Evolutionary conservation across 2,113 vertebrate species (phyloP).

Genomic region (Bubo scandiacus): DNA sequence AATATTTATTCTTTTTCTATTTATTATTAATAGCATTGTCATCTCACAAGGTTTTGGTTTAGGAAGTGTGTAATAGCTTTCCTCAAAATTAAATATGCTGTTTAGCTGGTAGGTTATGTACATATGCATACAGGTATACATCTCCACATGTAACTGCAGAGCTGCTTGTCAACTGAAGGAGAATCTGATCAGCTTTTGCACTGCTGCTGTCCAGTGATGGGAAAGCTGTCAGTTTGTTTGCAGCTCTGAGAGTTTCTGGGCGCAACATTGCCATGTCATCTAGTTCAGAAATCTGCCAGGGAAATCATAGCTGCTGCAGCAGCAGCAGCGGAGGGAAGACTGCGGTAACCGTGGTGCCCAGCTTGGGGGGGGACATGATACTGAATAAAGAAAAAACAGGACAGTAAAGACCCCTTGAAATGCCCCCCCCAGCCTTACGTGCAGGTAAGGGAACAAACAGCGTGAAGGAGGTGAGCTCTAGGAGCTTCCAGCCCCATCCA

Average conservation of each 20-base stretch:
- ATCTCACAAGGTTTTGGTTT: background rate
- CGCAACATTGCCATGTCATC: background rate
- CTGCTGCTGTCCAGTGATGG: background rate
- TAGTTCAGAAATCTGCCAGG: background rate
- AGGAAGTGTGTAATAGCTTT: background rate
- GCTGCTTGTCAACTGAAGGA: background rate
- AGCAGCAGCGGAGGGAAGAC: background rate
- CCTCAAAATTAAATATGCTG: background rate
- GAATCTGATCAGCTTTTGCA: background rate
- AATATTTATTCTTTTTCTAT: background rate
- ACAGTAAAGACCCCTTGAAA: background rate
- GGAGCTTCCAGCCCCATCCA: background rate
- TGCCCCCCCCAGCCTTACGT: rapidly evolving
- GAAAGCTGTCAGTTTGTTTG: background rate
- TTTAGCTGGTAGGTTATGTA: background rate
- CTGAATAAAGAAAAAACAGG: background rate
- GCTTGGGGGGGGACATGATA: rapidly evolving
- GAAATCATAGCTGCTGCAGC: background rate
- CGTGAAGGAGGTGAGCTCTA: background rate
- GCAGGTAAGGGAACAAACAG: background rate
- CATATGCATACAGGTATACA: too few relatives aligned
- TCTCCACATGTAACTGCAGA: background rate
- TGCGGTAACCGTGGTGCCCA: background rate
- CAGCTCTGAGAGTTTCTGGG: background rate
- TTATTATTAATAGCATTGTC: background rate